Conservation (phyloP, 2,113 vertebrate species). For the Procavia capensis region DNA sequence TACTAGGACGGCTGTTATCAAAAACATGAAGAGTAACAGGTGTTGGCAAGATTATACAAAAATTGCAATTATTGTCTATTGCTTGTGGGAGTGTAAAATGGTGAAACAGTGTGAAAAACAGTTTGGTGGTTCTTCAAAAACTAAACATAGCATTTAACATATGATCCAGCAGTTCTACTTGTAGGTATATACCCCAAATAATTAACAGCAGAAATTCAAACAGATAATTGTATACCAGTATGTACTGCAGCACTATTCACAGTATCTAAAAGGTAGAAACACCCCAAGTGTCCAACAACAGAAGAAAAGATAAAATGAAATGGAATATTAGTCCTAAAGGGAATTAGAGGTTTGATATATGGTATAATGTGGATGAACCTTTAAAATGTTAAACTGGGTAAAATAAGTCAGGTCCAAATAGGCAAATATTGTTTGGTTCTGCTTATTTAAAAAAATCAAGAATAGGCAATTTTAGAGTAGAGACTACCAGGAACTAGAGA, state of each 20-base stretch:
- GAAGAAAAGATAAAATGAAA: background rate
- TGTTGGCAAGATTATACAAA: background rate
- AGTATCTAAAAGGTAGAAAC: background rate
- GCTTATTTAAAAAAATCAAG: background rate
- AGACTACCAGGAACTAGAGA: background rate
- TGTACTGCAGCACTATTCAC: background rate
- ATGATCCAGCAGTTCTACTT: background rate
- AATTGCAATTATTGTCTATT: background rate
- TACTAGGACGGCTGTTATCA: background rate
- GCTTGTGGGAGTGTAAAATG: background rate
- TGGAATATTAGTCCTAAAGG: background rate
- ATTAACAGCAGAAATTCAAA: background rate
- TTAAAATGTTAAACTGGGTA: too few species aligned
- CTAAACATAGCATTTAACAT: background rate
- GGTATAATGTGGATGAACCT: too few species aligned
- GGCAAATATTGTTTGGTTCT: background rate
- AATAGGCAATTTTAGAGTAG: background rate
- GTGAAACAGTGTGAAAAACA: background rate
- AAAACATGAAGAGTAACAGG: background rate
- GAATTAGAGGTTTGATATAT: too few species aligned
- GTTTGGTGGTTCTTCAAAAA: background rate
- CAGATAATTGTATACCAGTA: background rate
- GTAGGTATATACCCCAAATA: background rate
- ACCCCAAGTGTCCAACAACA: background rate
- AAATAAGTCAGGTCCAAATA: background rate